These are phyloP conservation scores for Melieria omissa DNA, from an alignment of 2,888 invertebrate genomes.

Conservation along the genomic window DNA sequence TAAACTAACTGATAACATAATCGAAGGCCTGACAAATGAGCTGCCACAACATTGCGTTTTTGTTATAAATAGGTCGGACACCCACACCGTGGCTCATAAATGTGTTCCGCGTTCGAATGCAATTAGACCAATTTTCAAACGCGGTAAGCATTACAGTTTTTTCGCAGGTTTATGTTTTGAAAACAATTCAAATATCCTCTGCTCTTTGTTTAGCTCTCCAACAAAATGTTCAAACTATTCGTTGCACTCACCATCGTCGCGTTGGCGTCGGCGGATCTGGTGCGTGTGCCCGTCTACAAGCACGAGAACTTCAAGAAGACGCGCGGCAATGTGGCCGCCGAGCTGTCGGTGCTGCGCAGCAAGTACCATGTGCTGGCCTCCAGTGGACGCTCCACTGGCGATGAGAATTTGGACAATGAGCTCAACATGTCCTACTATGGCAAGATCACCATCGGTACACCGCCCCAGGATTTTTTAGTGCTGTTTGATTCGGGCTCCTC, in stretches of 20 bases:
- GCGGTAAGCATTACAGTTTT: background rate
- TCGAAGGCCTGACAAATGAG: no score
- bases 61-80: no score
- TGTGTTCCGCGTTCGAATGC: no score
- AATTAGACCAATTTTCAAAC: background rate
- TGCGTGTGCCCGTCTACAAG: slow-evolving; percentile 49
- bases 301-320: slow-evolving; percentile 35
- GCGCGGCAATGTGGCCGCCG: background rate
- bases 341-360: background rate
- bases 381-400: background rate
- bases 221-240: slow-evolving; percentile 50
- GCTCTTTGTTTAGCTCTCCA: background rate
- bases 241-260: slow-evolving; percentile 48
- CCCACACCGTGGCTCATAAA: no score
- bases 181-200: background rate
- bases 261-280: slow-evolving; percentile 50
- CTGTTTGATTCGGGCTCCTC: slow-evolving; percentile 94
- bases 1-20: no score
- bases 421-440: slow-evolving; percentile 96
- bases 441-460: slow-evolving; percentile 87
- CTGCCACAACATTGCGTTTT: no score
- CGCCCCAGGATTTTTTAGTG: slow-evolving; percentile 90
- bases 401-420: slow-evolving; percentile 72
- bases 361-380: slow-evolving; percentile 35
- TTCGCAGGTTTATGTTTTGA: background rate